Evolutionary conservation across 2,113 vertebrate genomes (phyloP), one percentile per base, ranked within the genome.

Genomic region (Shinisaurus crocodilurus): DNA sequence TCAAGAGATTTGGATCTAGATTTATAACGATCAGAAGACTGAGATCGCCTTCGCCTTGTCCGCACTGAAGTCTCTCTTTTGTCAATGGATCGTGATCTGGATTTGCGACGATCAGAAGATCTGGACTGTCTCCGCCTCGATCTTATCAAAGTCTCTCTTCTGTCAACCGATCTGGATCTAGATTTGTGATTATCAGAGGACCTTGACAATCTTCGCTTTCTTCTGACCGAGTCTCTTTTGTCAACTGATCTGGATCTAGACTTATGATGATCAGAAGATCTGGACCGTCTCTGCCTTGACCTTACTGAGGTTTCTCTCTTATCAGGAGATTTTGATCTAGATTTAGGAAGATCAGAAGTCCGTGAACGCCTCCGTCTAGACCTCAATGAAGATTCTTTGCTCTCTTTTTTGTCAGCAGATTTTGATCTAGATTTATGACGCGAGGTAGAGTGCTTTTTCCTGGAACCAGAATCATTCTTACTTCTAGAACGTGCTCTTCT

Each of bases 81-180:
- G n/a, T 95, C 94, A 82, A 77, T 74, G 32, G 95, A 90, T 63
- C 98, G 97, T 34, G 98, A 97, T 34, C 67, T 77, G 43, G 98
- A 98, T 80, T 92, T 96, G 75, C 96, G 98, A 83, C 94, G 97
- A 54, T 97, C 97, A 65, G 97, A 97, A 43, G 97, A 97, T 37
- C 96, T 96, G 32, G 90, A 96, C 23, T 92, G 92, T 60, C 95
- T 96, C 69, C 93, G 96, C 92, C 97, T 95, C 87, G 94, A 96
- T 90, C 91, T 93, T 89, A 92, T 48, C 0, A 96, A 94, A 89
- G 95, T 86, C 0, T 97, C 96, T 88, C 95, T 94, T 95, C 96
- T 97, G 91, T 97, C 98, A 88, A 97, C 97, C 20, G 99, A 99
- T 87, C 98, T 98, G 12, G 99, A 98, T 92, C 98, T 98, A 98